Evolutionary conservation across 1,140 invertebrate genomes (phyloP).

Genomic region (Hyles vespertilio): DNA sequence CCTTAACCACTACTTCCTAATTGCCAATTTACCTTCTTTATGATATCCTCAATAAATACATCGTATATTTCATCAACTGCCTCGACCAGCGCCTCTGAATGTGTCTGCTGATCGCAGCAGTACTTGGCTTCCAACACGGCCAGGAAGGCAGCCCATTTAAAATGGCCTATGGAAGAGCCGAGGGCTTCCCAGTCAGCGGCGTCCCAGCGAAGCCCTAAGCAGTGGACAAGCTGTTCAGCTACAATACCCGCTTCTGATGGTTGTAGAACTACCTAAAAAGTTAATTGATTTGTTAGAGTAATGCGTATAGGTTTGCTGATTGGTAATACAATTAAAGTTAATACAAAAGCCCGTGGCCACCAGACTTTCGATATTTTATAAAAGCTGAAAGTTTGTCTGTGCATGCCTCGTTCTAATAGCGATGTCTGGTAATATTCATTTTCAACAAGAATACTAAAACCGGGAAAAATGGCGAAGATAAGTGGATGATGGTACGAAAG

Average conservation of each 20-base stretch:
- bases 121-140: slow-evolving; percentile 85
- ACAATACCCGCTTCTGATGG: slow-evolving; percentile 81
- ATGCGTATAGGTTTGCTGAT: too few relatives aligned
- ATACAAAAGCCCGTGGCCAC: too few relatives aligned
- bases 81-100: slow-evolving; percentile 80
- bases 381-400: too few relatives aligned
- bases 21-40: slow-evolving; percentile 90
- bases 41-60: slow-evolving; percentile 86
- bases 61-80: slow-evolving; percentile 85
- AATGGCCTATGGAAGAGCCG: slow-evolving; percentile 78
- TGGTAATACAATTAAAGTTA: too few relatives aligned
- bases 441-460: too few relatives aligned
- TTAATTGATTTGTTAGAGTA: too few relatives aligned
- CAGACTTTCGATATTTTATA: too few relatives aligned
- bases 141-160: slow-evolving; percentile 81
- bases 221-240: slow-evolving; percentile 80
- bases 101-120: slow-evolving; percentile 76
- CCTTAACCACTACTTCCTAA: too few relatives aligned
- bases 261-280: slow-evolving; percentile 78
- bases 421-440: too few relatives aligned
- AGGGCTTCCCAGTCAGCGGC: slow-evolving; percentile 80
- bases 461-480: too few relatives aligned
- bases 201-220: slow-evolving; percentile 82
- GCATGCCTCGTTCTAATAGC: too few relatives aligned
- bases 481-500: too few relatives aligned